These are phyloP conservation scores for Diceros bicornis DNA, from an alignment of 2,797 vertebrate genomes.

Conservation along the genomic window DNA sequence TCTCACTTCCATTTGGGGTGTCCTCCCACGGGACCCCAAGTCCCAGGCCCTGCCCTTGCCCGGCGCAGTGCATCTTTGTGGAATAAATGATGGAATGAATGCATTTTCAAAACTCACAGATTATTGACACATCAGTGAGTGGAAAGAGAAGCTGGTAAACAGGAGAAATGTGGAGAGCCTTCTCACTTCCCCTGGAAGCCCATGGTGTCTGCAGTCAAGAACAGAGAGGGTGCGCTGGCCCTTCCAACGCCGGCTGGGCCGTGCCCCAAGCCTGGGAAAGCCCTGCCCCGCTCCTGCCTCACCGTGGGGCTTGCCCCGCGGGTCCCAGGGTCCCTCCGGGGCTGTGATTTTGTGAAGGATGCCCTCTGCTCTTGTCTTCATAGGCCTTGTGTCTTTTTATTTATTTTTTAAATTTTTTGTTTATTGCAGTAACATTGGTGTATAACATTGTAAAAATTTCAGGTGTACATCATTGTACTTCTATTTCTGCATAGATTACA, in stretches of 20 bases:
- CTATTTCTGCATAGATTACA: no score
- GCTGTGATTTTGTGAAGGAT: rapidly evolving
- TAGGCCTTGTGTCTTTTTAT: rapidly evolving
- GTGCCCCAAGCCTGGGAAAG: background rate
- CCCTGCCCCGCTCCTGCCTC: background rate
- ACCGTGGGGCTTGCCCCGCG: rapidly evolving
- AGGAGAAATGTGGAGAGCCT: rapidly evolving
- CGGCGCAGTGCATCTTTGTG: rapidly evolving
- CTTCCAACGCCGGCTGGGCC: background rate
- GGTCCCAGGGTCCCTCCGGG: rapidly evolving
- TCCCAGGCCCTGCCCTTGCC: background rate
- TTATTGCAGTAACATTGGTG: no score
- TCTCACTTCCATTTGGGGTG: rapidly evolving
- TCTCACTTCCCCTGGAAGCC: background rate
- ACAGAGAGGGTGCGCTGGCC: rapidly evolving
- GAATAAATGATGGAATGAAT: background rate
- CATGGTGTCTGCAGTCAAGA: background rate
- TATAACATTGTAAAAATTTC: no score
- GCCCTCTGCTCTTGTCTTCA: rapidly evolving
- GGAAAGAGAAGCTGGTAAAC: rapidly evolving
- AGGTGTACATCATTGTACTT: no score
- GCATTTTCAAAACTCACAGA: background rate
- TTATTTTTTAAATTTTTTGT: no score
- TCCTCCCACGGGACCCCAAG: background rate
- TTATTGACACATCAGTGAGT: rapidly evolving